phyloP scores from a whole-genome alignment of 2,888 invertebrate genomes.

The Siphlonurus alternatus region DNA sequence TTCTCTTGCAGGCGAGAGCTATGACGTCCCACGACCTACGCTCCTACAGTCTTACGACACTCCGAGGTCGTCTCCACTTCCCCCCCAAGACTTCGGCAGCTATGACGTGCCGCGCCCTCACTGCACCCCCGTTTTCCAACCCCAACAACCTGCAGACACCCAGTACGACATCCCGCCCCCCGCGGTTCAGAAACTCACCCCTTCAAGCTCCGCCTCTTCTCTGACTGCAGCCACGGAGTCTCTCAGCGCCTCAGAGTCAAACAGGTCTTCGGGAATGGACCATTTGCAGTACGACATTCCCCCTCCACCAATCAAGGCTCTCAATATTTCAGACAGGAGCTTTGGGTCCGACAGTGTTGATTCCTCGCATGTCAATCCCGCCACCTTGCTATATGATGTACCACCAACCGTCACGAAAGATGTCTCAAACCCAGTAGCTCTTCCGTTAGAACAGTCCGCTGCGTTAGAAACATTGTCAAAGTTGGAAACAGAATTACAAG shows the following conservation, averaged over 20 bases:
- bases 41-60: background rate
- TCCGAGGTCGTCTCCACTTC: background rate
- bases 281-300: slow-evolving; percentile 55
- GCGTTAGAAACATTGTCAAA: slow-evolving; percentile 59
- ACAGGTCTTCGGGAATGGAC: slow-evolving; percentile 34
- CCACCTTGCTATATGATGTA: slow-evolving; percentile 39
- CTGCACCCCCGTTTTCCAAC: background rate
- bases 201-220: slow-evolving; percentile 49
- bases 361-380: slow-evolving; percentile 1
- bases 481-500: slow-evolving; percentile 62
- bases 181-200: slow-evolving; percentile 24
- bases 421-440: slow-evolving; percentile 12
- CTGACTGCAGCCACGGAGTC: slow-evolving; percentile 45
- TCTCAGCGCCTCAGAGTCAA: slow-evolving; percentile 29
- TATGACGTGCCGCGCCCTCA: background rate
- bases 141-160: background rate
- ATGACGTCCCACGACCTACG: background rate
- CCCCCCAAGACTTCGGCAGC: background rate
- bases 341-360: background rate
- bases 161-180: background rate
- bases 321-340: too few species aligned
- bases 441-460: slow-evolving; percentile 56
- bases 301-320: slow-evolving; percentile 12
- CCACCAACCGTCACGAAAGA: slow-evolving; percentile 25
- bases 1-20: background rate